Evolutionary conservation across 2,797 vertebrate genomes (phyloP), one percentile per base, ranked within the genome.

Genomic region (Acipenser ruthenus): DNA sequence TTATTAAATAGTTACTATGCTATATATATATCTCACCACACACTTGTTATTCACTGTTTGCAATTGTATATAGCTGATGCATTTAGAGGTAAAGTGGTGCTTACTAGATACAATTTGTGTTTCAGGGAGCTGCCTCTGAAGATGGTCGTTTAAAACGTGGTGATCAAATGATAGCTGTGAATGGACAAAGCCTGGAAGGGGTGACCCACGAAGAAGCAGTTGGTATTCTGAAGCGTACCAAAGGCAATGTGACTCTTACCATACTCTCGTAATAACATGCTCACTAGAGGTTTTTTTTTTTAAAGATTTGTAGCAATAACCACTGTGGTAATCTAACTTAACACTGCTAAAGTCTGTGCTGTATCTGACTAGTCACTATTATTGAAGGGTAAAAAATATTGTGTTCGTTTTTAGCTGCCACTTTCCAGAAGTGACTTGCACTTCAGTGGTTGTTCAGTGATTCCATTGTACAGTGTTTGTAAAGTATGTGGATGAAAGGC

Each of bases 151-250:
- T 99, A 68, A 98, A 96, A 78, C 89, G 97, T 0, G 97, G 97
- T 0, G 97, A 99, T 84, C 97, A 99, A 79, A 96, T 99, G 67
- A 92, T 99, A 72, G 95, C 97, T 1, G 97, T 99, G 51, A 99
- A 96, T 10, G 92, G 92, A 9, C 95, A 96, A 80, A 94, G 87
- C 69, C 88, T 99, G 72, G 96, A 99, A 72, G 94, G 94, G 1
- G 94, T 96, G 37, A 98, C 95, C 13, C 97, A 99, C 0, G 96
- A 99, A 80, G 96, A 99, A 76, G 97, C 96, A 0, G 95, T 99
- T 1, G 87, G 92, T 75, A 95, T 97, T 80, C 86, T 99, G 71
- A 99, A 99, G 78, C 90, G 90, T 80, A 98, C 97, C 77, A 98
- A 96, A 87, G 97, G 96, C 80, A 87, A 86, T 0, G 94, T 99